phyloP scores from a whole-genome alignment of 2,888 invertebrate genomes.

The Cheilosia pagana region DNA sequence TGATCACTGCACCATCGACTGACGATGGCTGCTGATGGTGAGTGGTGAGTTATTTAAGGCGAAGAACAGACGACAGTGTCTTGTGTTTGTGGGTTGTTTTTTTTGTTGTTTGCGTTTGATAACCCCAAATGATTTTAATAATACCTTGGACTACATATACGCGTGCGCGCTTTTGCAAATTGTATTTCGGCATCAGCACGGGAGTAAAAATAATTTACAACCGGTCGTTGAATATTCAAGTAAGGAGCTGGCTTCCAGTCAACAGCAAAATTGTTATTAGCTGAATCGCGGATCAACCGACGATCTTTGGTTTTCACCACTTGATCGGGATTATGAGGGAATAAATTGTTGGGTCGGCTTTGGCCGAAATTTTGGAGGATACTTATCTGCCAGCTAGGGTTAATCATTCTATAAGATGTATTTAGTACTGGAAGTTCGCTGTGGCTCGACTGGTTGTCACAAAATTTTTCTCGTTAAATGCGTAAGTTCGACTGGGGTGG shows the following conservation, averaged over 20 bases:
- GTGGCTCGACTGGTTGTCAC: too few relatives aligned
- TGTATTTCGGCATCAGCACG: slow-evolving; percentile 30
- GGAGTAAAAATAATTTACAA: slow-evolving; percentile 43
- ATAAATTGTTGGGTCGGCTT: slow-evolving; percentile 46
- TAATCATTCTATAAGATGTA: background rate
- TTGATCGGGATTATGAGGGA: slow-evolving; percentile 57
- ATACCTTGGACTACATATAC: slow-evolving; percentile 61
- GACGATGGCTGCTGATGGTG: background rate
- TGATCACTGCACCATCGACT: slow-evolving; percentile 11
- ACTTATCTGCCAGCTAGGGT: background rate
- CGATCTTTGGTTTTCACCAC: slow-evolving; percentile 50
- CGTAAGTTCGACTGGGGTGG: too few relatives aligned
- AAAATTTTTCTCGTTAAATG: too few relatives aligned
- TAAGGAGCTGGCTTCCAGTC: slow-evolving; percentile 53
- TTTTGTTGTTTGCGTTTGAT: slow-evolving; percentile 34
- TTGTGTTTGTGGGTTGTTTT: background rate
- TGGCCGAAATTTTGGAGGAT: background rate
- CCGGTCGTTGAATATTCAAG: slow-evolving; percentile 53
- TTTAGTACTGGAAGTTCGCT: too few relatives aligned
- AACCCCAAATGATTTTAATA: slow-evolving; percentile 70
- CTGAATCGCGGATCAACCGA: slow-evolving; percentile 60
- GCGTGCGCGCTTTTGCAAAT: slow-evolving; percentile 53
- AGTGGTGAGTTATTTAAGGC: slow-evolving; percentile 24
- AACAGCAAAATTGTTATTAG: slow-evolving; percentile 64
- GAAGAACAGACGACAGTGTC: slow-evolving; percentile 31